These are phyloP conservation scores for Prosopocoilus inquinatus DNA, from an alignment of 2,888 invertebrate species.

Conservation along the genomic window DNA sequence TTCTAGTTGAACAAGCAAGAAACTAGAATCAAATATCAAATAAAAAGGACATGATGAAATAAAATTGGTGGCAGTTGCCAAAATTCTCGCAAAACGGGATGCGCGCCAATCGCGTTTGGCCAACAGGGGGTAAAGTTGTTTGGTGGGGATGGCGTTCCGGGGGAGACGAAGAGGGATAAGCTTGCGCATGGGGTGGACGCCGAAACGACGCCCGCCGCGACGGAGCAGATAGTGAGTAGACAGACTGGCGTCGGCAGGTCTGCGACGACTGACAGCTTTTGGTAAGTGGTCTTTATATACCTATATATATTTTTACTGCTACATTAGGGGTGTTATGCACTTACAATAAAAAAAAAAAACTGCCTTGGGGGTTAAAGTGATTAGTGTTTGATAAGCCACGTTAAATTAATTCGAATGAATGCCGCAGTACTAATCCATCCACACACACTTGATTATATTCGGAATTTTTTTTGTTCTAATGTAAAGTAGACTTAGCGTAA, in stretches of 20 bases:
- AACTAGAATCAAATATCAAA: constrained; percentile 9
- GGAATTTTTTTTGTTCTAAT: too few species aligned
- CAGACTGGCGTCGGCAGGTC: constrained; percentile 53
- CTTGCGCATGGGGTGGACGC: constrained; percentile 56
- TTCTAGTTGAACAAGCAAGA: constrained; percentile 1
- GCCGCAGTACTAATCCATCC: too few species aligned
- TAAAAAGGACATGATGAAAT: constrained; percentile 21
- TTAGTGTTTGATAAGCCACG: not conserved
- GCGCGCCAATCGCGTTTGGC: constrained; percentile 22
- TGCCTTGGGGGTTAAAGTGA: not conserved
- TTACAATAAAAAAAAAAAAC: not conserved
- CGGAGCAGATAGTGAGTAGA: constrained; percentile 54
- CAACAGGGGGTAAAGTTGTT: constrained; percentile 16
- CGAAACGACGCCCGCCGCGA: constrained; percentile 65
- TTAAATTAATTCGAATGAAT: too few species aligned
- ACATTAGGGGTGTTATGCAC: constrained; percentile 9
- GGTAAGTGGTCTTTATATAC: constrained; percentile 34
- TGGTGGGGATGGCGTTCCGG: constrained; percentile 17
- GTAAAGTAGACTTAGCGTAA: too few species aligned
- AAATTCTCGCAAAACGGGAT: constrained; percentile 38
- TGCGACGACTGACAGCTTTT: constrained; percentile 38
- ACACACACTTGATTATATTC: too few species aligned
- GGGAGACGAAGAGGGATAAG: constrained; percentile 43
- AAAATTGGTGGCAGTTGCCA: constrained; percentile 33
- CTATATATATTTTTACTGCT: constrained; percentile 10